Base-by-base conservation (phyloP, 2,113 vertebrate species). In the Takifugu flavidus region DNA sequence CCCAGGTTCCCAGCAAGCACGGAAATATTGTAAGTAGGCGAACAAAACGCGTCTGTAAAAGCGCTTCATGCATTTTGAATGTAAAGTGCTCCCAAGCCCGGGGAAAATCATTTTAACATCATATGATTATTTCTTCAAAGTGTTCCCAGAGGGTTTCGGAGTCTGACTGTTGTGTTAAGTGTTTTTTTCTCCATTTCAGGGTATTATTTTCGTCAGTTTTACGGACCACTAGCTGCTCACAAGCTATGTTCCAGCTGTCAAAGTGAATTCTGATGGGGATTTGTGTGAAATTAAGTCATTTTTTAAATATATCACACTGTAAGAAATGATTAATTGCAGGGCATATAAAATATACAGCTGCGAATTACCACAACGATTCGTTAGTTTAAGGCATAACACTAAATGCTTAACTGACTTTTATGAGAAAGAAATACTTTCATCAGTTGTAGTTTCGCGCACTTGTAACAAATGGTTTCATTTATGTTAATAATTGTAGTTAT, bases 21-120 rank as follows among this genome's bases (percentile, higher is more conserved):
- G 1, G 93, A 94, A 82, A 93, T 88, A 0, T 82, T 98, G 96
- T 98, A 75, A 98, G 96, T 98, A 93, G 77, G 79, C 74, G 63
- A 56, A 43, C 54, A 61, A 54, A 65, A 68, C 65, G 50, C 69
- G 67, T 77, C 74, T 86, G 79, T 64, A 1, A 75, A 84, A 84
- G 67, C 25, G n/a, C 13, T 77, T 80, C 55, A 56, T 73, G 74
- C 74, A 53, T 68, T 69, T 60, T 46, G 53, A 76, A 67, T 65
- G 61, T 63, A 56, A 80, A 73, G 79, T 73, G 57, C 59, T 71
- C 67, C 72, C 63, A 79, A 75, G 70, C 68, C 74, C 20, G 50
- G 67, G 8, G 6, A 49, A 73, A 81, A 81, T 68, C 75, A 83
- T 85, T 78, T 82, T 51, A 72, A 54, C 63, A 57, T 67, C 57